These are phyloP conservation scores for Liodrosophila aerea DNA, from an alignment of 2,888 invertebrate genomes.

Conservation along the genomic window DNA sequence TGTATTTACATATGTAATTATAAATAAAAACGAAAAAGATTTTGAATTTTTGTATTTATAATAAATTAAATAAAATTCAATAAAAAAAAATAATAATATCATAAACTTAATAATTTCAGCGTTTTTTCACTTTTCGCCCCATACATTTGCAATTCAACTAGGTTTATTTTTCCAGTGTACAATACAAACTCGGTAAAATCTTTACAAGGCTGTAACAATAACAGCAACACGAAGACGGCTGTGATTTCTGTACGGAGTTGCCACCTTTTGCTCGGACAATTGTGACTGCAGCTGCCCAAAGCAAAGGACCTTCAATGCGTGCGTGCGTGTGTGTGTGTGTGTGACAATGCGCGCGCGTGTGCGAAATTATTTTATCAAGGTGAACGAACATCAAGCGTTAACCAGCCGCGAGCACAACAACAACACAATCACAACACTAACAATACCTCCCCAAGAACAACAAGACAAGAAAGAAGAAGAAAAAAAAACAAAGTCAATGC, in stretches of 20 bases:
- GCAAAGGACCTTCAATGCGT: slow-evolving; percentile 64
- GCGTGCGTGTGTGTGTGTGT: slow-evolving; percentile 12
- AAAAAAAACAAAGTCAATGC: too few species aligned
- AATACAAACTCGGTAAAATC: slow-evolving; percentile 58
- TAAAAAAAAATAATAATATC: too few species aligned
- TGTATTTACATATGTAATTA: too few species aligned
- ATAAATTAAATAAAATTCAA: too few species aligned
- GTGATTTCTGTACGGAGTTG: too few species aligned
- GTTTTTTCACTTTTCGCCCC: too few species aligned
- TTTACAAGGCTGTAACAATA: slow-evolving; percentile 55
- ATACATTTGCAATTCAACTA: too few species aligned
- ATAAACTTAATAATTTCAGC: too few species aligned
- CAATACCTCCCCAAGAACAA: slow-evolving; percentile 21
- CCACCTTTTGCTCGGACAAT: slow-evolving; percentile 7
- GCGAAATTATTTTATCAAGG: slow-evolving; percentile 68
- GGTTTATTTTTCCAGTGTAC: too few species aligned
- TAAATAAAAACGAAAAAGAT: too few species aligned
- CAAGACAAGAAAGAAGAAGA: too few species aligned
- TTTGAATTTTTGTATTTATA: too few species aligned
- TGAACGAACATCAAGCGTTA: slow-evolving; percentile 72
- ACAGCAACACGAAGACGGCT: slow-evolving; percentile 19
- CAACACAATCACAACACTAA: slow-evolving; percentile 20
- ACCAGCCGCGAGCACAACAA: slow-evolving; percentile 44
- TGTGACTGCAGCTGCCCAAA: background rate
- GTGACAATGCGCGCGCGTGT: slow-evolving; percentile 51